Percentiles rank a stretch among this genome's conserved stretches.
These are phyloP conservation scores for Centropyge bicolor DNA, from an alignment of 2,797 vertebrate species.

Conservation along the genomic window DNA sequence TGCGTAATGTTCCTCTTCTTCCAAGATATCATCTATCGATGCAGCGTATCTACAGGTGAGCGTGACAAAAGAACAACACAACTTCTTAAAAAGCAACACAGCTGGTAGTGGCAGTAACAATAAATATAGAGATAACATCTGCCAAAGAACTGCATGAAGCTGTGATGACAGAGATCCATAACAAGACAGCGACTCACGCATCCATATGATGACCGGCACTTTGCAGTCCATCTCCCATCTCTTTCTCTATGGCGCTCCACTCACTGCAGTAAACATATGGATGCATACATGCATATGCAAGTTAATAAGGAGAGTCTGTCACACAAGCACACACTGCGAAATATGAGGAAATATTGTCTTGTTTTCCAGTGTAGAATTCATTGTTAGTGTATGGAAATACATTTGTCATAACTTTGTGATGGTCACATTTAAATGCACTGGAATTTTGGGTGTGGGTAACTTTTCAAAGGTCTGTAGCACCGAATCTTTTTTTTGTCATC, in stretches of 20 bases:
- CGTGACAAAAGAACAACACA: background rate
- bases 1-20: constrained; percentile 97
- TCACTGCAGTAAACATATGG: constrained; percentile 83
- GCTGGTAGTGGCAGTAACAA: background rate
- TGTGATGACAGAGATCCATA: background rate
- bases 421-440: no score
- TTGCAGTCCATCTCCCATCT: constrained; percentile 97
- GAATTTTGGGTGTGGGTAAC: background rate
- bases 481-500: background rate
- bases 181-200: constrained; percentile 84
- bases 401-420: background rate
- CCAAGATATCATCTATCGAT: constrained; percentile 96
- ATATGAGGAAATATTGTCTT: background rate
- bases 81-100: constrained; percentile 16
- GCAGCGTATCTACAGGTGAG: constrained; percentile 89
- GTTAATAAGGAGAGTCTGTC: background rate
- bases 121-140: background rate
- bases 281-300: background rate
- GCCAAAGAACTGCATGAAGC: background rate
- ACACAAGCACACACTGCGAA: background rate
- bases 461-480: background rate
- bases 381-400: no score
- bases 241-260: constrained; percentile 96
- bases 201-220: constrained; percentile 99
- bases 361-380: background rate